These are phyloP conservation scores for Drepanosiphum platanoidis DNA, from an alignment of 2,888 invertebrate species.

Conservation along the genomic window DNA sequence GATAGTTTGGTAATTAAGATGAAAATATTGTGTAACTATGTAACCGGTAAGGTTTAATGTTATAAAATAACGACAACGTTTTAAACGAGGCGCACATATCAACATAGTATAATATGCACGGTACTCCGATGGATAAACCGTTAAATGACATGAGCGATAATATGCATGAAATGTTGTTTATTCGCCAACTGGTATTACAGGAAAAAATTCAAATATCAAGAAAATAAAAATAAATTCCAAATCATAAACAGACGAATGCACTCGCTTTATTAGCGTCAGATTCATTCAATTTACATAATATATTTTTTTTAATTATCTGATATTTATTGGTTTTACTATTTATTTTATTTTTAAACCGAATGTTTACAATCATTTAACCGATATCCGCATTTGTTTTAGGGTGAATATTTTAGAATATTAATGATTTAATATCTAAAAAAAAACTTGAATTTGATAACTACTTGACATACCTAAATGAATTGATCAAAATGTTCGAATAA, in stretches of 20 bases:
- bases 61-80: neutral
- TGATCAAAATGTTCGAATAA: too few relatives aligned
- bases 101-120: neutral
- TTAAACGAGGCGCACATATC: neutral
- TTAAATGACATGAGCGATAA: neutral
- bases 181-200: neutral
- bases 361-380: too few relatives aligned
- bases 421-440: too few relatives aligned
- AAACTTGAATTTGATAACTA: too few relatives aligned
- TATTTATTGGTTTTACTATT: too few relatives aligned
- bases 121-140: neutral
- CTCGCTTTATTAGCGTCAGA: neutral
- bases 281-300: neutral
- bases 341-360: too few relatives aligned
- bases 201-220: too few relatives aligned
- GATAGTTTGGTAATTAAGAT: constrained; percentile 47
- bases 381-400: too few relatives aligned
- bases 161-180: constrained; percentile 3
- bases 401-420: too few relatives aligned
- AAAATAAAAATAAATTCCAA: too few relatives aligned
- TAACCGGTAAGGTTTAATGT: neutral
- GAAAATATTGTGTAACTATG: constrained; percentile 33
- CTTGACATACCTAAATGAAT: too few relatives aligned
- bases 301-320: neutral
- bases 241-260: neutral